Conservation (phyloP, 2,888 invertebrate genomes). For the Tholera decimalis region DNA sequence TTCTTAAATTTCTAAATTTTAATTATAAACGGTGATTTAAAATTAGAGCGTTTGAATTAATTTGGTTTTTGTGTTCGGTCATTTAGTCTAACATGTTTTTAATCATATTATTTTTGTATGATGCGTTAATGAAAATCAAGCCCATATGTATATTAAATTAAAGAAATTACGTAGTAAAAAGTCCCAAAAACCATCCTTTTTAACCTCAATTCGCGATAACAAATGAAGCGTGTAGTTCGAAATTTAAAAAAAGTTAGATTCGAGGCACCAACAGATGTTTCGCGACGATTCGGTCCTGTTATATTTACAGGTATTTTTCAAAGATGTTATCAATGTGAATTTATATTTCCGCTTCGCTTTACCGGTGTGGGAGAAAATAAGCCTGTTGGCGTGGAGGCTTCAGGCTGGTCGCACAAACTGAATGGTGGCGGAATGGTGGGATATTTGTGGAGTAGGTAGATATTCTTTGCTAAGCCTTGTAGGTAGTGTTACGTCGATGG, state of each 20-base stretch:
- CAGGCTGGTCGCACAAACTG: constrained; percentile 79
- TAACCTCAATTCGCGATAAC: constrained; percentile 27
- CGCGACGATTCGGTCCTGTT: constrained; percentile 48
- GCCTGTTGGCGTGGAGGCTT: constrained; percentile 59
- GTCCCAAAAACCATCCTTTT: background rate
- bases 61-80: constrained; percentile 24
- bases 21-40: constrained; percentile 54
- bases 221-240: constrained; percentile 42
- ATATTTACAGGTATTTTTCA: constrained; percentile 57
- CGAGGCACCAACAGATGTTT: constrained; percentile 27
- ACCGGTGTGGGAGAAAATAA: constrained; percentile 63
- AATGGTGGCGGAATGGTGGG: constrained; percentile 65
- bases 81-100: constrained; percentile 17
- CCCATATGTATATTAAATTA: too few species aligned
- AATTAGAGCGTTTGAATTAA: constrained; percentile 47
- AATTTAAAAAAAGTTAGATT: constrained; percentile 30
- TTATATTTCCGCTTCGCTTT: constrained; percentile 67
- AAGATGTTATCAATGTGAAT: constrained; percentile 64
- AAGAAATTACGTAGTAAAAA: too few species aligned
- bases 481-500: too few species aligned
- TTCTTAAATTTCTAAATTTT: constrained; percentile 56
- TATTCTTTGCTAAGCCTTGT: background rate
- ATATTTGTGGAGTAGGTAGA: constrained; percentile 24
- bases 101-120: constrained; percentile 2
- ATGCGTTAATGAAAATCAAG: constrained; percentile 15